phyloP scores from a whole-genome alignment of 2,797 vertebrate genomes.

The Chelonia mydas region DNA sequence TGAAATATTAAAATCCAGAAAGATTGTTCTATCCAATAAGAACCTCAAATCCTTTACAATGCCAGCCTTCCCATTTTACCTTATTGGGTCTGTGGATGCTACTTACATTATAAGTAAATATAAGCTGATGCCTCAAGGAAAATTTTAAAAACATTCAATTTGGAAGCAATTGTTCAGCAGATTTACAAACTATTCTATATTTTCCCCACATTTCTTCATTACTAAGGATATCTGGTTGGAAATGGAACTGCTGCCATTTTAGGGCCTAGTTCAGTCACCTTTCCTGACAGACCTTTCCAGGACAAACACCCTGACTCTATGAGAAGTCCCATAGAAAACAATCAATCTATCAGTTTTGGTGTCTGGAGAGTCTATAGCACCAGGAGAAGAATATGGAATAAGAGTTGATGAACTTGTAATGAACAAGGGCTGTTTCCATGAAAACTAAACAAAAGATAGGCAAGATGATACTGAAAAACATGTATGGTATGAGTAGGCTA shows the following conservation, averaged over 20 bases:
- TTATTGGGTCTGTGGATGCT: not conserved
- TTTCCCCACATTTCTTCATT: not conserved
- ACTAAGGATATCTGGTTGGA: not conserved
- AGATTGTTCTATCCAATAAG: not conserved
- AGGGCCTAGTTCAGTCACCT: not conserved
- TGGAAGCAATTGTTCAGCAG: not conserved
- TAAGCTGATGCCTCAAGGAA: not conserved
- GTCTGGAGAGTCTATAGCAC: not conserved
- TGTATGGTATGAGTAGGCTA: no score
- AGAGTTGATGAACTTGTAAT: not conserved
- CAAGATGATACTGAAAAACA: not conserved
- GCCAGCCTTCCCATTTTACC: not conserved
- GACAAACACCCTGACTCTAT: no score
- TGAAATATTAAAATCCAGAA: not conserved
- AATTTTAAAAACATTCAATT: not conserved
- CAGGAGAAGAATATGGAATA: not conserved
- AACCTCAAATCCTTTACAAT: not conserved
- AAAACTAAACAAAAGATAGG: not conserved
- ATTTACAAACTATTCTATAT: not conserved
- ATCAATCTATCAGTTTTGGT: not conserved
- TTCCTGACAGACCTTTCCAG: not conserved
- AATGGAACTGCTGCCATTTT: not conserved
- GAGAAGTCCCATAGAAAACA: not conserved
- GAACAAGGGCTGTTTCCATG: not conserved
- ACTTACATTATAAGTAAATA: not conserved